Evolutionary conservation across 1,140 invertebrate genomes (phyloP), one percentile per base, ranked within the genome.

Genomic region (Sycophila sp.): DNA sequence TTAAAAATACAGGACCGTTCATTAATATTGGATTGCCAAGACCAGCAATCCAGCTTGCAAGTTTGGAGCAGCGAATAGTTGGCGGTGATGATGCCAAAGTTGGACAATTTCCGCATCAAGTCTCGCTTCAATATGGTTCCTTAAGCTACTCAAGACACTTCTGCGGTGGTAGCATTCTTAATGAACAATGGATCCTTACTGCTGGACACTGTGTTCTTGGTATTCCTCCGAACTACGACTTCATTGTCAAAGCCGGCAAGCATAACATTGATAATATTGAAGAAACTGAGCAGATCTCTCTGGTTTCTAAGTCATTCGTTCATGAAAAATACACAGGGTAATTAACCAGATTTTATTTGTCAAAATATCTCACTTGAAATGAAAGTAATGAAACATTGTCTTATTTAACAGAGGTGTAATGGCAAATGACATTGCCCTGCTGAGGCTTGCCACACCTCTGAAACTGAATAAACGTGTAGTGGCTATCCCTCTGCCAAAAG

Each of bases 351-450:
- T n/a, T n/a, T n/a, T n/a, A n/a, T n/a, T n/a, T n/a, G n/a, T n/a
- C n/a, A n/a, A n/a, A n/a, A n/a, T n/a, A n/a, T n/a, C n/a, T n/a
- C n/a, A n/a, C n/a, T n/a, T n/a, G n/a, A n/a, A n/a, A n/a, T n/a
- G n/a, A n/a, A n/a, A n/a, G n/a, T n/a, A n/a, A n/a, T n/a, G n/a
- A n/a, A n/a, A n/a, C n/a, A n/a, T n/a, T n/a, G n/a, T 30, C 22
- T 28, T 26, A 7, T 28, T 63, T 75, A 73, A 34, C 74, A 86
- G 86, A 26, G 84, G 84, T 4, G 85, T 88, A 15, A 86, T 83
- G n/a, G 84, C 86, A 58, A 86, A 89, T 66, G 92, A 94, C 73
- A 89, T 93, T 51, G 91, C 90, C 32, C 55, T 93, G 0, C 76
- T 93, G 19, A 86, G 83, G 68, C 76, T 92, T 19, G 81, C 80